A percentile compares a stretch with the other conserved stretches of the same genome.
phyloP scores from a whole-genome alignment of 2,797 vertebrate genomes.

The Carcharodon carcharias region DNA sequence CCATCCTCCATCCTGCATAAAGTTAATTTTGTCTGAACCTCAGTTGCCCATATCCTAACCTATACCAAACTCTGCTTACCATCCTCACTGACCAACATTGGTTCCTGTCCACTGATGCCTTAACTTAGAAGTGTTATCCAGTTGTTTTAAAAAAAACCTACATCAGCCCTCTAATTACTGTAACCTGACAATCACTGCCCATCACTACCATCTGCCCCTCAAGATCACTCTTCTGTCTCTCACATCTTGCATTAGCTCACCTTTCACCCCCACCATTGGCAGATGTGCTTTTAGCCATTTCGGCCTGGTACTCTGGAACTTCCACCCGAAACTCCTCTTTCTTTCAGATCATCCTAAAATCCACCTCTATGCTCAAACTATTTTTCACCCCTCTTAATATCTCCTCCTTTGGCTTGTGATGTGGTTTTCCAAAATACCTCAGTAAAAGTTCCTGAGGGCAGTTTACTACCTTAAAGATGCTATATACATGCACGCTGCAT shows the following conservation, averaged over 20 bases:
- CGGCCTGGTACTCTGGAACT: not conserved
- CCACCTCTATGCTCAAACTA: not conserved
- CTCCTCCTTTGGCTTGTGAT: not conserved
- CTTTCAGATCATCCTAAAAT: not conserved
- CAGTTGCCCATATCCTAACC: not conserved
- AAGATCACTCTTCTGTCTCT: not conserved
- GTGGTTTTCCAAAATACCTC: not conserved
- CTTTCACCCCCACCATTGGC: not conserved
- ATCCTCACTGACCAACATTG: not conserved
- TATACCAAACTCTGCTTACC: not conserved
- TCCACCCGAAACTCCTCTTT: not conserved
- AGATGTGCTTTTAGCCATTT: not conserved
- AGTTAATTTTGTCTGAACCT: not conserved
- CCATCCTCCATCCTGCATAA: not conserved
- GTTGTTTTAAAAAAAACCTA: not conserved
- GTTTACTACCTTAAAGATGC: not conserved
- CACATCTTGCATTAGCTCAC: not conserved
- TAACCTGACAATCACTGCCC: not conserved
- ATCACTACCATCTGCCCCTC: not conserved
- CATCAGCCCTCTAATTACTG: not conserved
- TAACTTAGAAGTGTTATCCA: not conserved
- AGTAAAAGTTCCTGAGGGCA: not conserved
- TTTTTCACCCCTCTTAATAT: not conserved
- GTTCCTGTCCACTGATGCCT: not conserved
- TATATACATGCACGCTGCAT: not conserved